Conservation (phyloP, 2,797 vertebrate species). For the Monodelphis domestica region DNA sequence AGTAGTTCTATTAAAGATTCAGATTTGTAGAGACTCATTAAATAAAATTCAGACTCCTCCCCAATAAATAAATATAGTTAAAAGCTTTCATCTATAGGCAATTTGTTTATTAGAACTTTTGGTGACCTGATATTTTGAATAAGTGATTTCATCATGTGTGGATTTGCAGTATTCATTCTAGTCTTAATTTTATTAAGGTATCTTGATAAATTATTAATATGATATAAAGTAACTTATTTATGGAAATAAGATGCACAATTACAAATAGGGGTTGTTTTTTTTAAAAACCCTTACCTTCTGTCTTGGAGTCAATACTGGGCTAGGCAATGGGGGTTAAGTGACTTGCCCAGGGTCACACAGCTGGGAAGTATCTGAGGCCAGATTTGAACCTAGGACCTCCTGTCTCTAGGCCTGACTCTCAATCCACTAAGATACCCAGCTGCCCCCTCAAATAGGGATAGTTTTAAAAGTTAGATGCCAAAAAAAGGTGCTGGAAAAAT, state of each 20-base stretch:
- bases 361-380: no score
- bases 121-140: conserved; percentile 13
- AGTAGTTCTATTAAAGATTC: background rate
- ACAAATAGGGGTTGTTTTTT: conserved; percentile 42
- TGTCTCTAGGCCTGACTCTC: no score
- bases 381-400: no score
- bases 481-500: conserved; percentile 36
- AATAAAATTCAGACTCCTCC: background rate
- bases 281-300: no score
- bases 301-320: no score
- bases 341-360: no score
- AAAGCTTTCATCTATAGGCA: background rate
- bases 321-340: no score
- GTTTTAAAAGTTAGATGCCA: conserved; percentile 41
- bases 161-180: conserved; percentile 31
- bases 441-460: no score
- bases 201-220: conserved; percentile 26
- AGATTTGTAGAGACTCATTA: conserved; percentile 41
- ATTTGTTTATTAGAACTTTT: background rate
- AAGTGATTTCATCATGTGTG: conserved; percentile 2
- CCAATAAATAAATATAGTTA: background rate
- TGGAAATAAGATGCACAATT: background rate
- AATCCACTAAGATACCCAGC: no score
- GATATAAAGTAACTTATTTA: conserved; percentile 12
- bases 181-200: conserved; percentile 26